Conservation (phyloP, 30 jellyfish, hydroid and myxozoan species). For the Hydra vulgaris region DNA sequence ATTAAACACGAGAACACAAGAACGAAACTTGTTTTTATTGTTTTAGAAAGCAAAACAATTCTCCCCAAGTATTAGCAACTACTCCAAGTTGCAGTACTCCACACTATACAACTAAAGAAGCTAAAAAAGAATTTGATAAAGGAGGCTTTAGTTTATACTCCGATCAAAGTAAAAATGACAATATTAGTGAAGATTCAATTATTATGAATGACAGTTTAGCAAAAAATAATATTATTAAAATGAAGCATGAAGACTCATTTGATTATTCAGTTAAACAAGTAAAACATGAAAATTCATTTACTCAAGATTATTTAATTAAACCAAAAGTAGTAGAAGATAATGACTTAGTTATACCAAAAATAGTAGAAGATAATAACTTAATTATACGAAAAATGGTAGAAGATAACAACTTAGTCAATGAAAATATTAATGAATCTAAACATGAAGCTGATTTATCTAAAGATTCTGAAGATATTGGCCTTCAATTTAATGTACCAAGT, state of each 20-base stretch:
- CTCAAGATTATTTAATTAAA: too few relatives aligned
- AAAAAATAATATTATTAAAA: constrained; percentile 21
- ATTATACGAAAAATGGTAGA: too few relatives aligned
- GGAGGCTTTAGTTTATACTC: constrained; percentile 47
- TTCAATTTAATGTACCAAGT: neutral
- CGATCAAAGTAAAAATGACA: constrained; percentile 28
- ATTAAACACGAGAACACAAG: too few relatives aligned
- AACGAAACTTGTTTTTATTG: too few relatives aligned
- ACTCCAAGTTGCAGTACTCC: neutral
- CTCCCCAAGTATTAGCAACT: neutral
- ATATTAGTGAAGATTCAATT: constrained; percentile 11
- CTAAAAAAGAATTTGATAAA: constrained; percentile 54
- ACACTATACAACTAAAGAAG: neutral
- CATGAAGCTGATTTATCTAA: neutral
- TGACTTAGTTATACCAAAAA: too few relatives aligned
- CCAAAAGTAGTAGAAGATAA: too few relatives aligned
- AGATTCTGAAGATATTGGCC: neutral
- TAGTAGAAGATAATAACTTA: too few relatives aligned
- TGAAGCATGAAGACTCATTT: constrained; percentile 39
- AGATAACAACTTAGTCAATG: too few relatives aligned
- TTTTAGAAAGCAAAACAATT: neutral
- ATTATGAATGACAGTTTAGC: neutral
- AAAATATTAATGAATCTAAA: neutral
- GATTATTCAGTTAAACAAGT: constrained; percentile 11
- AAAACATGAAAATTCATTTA: too few relatives aligned